Conservation (phyloP, 2,113 vertebrate species). For the Dromiciops gliroides region DNA sequence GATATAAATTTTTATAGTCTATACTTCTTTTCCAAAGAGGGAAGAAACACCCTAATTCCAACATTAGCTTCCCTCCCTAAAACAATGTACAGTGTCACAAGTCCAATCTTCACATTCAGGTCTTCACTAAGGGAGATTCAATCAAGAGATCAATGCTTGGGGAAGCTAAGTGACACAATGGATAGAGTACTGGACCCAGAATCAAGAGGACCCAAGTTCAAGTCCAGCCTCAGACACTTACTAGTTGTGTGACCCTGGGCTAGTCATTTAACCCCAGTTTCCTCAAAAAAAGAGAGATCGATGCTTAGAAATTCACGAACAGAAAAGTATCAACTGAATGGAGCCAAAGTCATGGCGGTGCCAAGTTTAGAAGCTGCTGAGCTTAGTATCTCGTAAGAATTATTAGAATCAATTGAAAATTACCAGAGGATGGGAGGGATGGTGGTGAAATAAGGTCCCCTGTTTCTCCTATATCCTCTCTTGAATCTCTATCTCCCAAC, state of each 20-base stretch:
- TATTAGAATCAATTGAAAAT: not conserved
- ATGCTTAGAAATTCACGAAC: not conserved
- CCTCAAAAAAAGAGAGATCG: not conserved
- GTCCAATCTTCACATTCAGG: not conserved
- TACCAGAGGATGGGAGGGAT: not conserved
- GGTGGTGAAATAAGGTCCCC: not conserved
- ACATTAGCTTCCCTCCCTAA: not conserved
- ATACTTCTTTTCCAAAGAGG: constrained; percentile 16
- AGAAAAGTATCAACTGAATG: not conserved
- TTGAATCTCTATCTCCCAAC: not conserved
- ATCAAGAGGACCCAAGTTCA: not conserved
- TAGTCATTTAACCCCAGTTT: not conserved
- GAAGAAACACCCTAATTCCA: constrained; percentile 56
- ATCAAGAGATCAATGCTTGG: not conserved
- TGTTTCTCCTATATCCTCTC: not conserved
- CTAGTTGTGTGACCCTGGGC: not conserved
- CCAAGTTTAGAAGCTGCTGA: not conserved
- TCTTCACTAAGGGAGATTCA: not conserved
- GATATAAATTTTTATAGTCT: not conserved
- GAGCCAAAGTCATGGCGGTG: not conserved
- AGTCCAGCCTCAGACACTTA: not conserved
- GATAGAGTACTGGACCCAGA: not conserved
- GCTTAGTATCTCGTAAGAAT: not conserved
- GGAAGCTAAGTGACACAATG: not conserved
- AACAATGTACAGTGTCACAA: constrained; percentile 28